These are phyloP conservation scores for Rattus norvegicus DNA, from an alignment of 2,113 vertebrate species.

Conservation along the genomic window GRCr8 NC_086019.1:220313501-220314000, in stretches of 20 bases:
- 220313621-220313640: neutral
- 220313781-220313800: neutral
- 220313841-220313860: neutral
- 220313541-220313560: neutral
- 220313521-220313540: neutral
- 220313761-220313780: neutral
- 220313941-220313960: conserved; percentile 35
- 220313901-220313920: neutral
- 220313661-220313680: neutral
- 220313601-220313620: neutral
- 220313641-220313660: neutral
- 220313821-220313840: neutral
- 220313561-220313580: neutral
- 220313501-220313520: neutral
- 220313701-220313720: neutral
- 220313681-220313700: neutral
- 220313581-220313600: neutral
- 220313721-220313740: neutral
- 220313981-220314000: conserved; percentile 7
- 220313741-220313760: neutral
- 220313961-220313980: conserved; percentile 62
- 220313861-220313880: neutral
- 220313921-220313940: neutral
- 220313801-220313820: neutral
- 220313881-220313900: neutral